phyloP scores from a whole-genome alignment of 2,797 vertebrate species.

The Philypnodon macrostomus region DNA sequence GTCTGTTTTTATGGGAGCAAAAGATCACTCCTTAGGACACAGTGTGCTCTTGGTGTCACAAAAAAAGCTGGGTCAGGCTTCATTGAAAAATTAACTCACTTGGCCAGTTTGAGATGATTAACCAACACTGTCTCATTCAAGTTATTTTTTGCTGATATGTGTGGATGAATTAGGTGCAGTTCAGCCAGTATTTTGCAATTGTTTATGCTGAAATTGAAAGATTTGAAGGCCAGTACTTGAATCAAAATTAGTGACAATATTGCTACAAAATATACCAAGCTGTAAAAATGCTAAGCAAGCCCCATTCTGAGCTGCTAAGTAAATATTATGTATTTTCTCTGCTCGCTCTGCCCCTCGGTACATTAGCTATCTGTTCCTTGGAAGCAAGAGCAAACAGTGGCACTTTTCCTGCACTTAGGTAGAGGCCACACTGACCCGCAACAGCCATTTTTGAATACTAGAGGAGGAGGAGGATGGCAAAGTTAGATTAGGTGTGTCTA shows the following conservation, averaged over 20 bases:
- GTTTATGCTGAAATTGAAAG: neutral
- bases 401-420: constrained; percentile 31
- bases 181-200: neutral
- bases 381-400: constrained; percentile 49
- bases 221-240: no score
- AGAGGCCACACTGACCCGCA: constrained; percentile 1
- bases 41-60: constrained; percentile 6
- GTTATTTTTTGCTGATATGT: no score
- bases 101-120: no score
- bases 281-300: neutral
- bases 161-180: constrained; percentile 36
- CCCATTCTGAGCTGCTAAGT: constrained; percentile 10
- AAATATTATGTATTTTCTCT: constrained; percentile 28
- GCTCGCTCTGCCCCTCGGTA: constrained; percentile 16
- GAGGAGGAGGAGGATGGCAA: neutral
- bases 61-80: constrained; percentile 16
- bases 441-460: neutral
- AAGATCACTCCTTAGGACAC: constrained; percentile 18
- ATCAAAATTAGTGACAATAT: neutral
- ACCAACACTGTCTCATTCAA: constrained; percentile 7
- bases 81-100: constrained; percentile 33
- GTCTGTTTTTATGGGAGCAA: constrained; percentile 37
- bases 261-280: neutral
- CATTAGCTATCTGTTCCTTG: constrained; percentile 34
- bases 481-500: constrained; percentile 44